These are phyloP conservation scores for Amaurobius ferox DNA, from an alignment of 2,888 invertebrate genomes.

Conservation along the genomic window DNA sequence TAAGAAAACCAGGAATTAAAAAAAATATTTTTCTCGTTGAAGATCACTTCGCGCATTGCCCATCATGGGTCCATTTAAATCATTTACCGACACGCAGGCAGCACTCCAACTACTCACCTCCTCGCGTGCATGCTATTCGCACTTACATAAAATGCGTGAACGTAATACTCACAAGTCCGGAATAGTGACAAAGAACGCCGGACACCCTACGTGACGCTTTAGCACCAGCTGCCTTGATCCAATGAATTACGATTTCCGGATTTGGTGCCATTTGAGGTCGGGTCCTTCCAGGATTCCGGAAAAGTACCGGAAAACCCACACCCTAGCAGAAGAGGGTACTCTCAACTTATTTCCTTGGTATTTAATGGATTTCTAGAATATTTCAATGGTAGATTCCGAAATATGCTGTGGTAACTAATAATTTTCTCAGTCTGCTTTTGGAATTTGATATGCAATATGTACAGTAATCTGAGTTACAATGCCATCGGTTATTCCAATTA, in stretches of 20 bases:
- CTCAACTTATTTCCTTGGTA: background rate
- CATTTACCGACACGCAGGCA: background rate
- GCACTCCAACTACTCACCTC: background rate
- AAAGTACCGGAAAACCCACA: constrained; percentile 5
- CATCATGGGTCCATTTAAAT: background rate
- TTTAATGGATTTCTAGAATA: background rate
- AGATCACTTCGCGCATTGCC: background rate
- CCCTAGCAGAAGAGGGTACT: background rate
- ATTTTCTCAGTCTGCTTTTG: too few relatives aligned
- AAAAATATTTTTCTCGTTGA: too few relatives aligned
- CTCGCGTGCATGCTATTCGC: background rate
- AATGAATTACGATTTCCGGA: background rate
- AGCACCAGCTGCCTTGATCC: background rate
- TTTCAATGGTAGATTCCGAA: too few relatives aligned
- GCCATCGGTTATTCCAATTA: too few relatives aligned
- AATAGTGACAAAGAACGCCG: background rate
- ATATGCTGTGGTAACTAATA: too few relatives aligned
- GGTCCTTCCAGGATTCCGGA: background rate
- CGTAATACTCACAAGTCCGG: background rate
- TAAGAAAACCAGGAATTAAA: too few relatives aligned
- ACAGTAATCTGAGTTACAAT: too few relatives aligned
- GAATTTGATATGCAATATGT: too few relatives aligned
- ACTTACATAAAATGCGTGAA: background rate
- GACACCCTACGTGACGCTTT: background rate
- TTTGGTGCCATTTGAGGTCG: background rate